Evolutionary conservation across 2,888 invertebrate genomes (phyloP).

Genomic region (Tineola bisselliella): DNA sequence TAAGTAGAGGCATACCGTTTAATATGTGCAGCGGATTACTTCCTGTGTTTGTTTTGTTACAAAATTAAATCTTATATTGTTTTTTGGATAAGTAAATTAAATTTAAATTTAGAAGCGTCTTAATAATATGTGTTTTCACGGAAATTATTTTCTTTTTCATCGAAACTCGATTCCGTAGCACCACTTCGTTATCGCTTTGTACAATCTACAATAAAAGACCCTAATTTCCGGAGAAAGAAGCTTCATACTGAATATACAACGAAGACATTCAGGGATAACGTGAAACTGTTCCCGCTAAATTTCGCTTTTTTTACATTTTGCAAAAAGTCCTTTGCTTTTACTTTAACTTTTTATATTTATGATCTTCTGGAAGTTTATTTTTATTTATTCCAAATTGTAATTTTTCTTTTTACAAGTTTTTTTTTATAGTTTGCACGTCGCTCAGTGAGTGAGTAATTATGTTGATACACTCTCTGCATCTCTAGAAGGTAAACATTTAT

Average conservation of each 20-base stretch:
- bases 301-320: background rate
- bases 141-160: conserved; percentile 1
- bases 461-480: background rate
- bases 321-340: background rate
- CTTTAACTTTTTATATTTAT: background rate
- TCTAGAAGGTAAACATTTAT: background rate
- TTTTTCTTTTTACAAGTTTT: background rate
- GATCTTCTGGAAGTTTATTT: background rate
- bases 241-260: conserved; percentile 17
- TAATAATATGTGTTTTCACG: background rate
- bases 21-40: too few species aligned
- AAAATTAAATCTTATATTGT: too few species aligned
- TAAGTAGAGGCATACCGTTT: too few species aligned
- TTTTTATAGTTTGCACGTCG: background rate
- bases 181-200: conserved; percentile 34
- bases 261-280: background rate
- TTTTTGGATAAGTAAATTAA: too few species aligned
- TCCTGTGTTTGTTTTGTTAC: too few species aligned
- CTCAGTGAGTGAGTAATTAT: background rate
- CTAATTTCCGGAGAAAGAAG: conserved; percentile 35
- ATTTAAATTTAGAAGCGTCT: too few species aligned
- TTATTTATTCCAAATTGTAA: background rate
- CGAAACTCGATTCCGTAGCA: background rate
- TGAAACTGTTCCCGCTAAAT: background rate
- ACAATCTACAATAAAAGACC: conserved; percentile 31